Percentiles rank a stretch among this genome's conserved stretches.
These are phyloP conservation scores for Actinernus sp. DNA, from an alignment of 92 coral and sea anemone genomes.

Conservation along the genomic window DNA sequence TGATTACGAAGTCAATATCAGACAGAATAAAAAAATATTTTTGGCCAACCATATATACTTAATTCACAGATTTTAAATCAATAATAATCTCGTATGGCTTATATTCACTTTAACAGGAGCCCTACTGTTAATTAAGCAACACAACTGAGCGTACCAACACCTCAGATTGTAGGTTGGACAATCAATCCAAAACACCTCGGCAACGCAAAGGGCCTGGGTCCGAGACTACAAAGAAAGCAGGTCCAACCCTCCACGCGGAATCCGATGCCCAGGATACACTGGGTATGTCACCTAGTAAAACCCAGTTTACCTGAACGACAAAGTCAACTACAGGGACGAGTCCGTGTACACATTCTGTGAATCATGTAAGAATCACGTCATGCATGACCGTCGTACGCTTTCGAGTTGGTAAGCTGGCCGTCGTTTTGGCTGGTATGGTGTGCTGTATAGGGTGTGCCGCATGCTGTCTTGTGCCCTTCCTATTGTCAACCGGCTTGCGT, in stretches of 20 bases:
- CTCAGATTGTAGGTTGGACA: constrained; percentile 20
- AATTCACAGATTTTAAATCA: too few relatives aligned
- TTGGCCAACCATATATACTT: too few relatives aligned
- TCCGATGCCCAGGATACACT: neutral
- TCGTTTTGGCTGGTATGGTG: constrained; percentile 64
- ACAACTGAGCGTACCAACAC: too few relatives aligned
- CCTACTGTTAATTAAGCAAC: too few relatives aligned
- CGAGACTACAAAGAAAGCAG: neutral
- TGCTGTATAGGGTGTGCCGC: constrained; percentile 80
- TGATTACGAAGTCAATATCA: too few relatives aligned
- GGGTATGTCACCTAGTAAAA: constrained; percentile 6
- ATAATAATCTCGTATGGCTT: too few relatives aligned
- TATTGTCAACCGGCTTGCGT: constrained; percentile 36
- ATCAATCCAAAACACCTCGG: neutral
- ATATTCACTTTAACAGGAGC: too few relatives aligned
- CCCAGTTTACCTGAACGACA: constrained; percentile 49
- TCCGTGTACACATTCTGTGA: constrained; percentile 85
- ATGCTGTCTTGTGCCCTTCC: constrained; percentile 71
- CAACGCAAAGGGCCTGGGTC: neutral
- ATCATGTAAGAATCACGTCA: constrained; percentile 83
- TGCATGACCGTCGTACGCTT: constrained; percentile 67
- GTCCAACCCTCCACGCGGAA: neutral
- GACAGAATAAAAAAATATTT: too few relatives aligned
- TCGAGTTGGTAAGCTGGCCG: constrained; percentile 70
- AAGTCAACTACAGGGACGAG: constrained; percentile 61